Conservation (phyloP, 2,797 vertebrate genomes). For the Myotis myotis region DNA sequence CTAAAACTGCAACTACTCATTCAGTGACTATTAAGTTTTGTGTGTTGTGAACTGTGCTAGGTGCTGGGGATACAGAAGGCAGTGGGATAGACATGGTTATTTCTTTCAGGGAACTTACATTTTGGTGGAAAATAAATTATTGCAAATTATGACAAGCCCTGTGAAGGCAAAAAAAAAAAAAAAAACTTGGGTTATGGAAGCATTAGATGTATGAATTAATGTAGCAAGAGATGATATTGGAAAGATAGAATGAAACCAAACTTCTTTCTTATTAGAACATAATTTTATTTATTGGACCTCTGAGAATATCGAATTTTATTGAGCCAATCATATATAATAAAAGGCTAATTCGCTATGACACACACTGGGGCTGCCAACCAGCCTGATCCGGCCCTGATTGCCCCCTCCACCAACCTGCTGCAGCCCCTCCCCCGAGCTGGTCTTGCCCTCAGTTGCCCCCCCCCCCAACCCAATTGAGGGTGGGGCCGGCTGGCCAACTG, state of each 20-base stretch:
- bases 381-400: too few species aligned
- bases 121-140: not conserved
- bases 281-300: not conserved
- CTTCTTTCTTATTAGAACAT: not conserved
- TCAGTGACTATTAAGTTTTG: not conserved
- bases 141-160: not conserved
- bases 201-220: not conserved
- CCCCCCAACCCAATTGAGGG: too few species aligned
- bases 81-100: not conserved
- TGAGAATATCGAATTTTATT: slow-evolving; percentile 22
- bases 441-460: too few species aligned
- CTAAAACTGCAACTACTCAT: not conserved
- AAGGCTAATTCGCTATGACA: too few species aligned
- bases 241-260: not conserved
- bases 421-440: too few species aligned
- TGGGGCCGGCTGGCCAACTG: too few species aligned
- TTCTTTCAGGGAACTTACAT: not conserved
- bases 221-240: not conserved
- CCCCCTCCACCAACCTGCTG: too few species aligned
- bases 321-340: not conserved
- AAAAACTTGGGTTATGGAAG: not conserved
- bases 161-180: not conserved
- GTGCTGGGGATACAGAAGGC: not conserved
- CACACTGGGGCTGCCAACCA: too few species aligned
- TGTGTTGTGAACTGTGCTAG: not conserved